A percentile compares a stretch with the other conserved stretches of the same genome.
These are phyloP conservation scores for Orchesellides sinensis DNA, from an alignment of 2,888 invertebrate species.

Conservation along the genomic window DNA sequence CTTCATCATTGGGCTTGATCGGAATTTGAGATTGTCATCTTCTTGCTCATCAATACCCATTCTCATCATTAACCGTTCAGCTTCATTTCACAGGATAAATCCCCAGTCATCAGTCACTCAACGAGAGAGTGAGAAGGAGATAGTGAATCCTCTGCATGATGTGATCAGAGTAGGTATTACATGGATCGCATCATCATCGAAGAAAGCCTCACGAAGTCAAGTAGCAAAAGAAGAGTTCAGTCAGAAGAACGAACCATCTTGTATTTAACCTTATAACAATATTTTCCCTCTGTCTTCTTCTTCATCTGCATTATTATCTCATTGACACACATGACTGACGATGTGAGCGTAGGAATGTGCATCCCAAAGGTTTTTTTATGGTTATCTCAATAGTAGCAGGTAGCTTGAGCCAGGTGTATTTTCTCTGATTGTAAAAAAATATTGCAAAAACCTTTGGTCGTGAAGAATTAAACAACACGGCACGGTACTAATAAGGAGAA, in stretches of 20 bases:
- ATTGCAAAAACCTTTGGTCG: slow-evolving; percentile 29
- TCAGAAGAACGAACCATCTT: slow-evolving; percentile 31
- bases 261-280: too few relatives aligned
- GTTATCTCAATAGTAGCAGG: neutral
- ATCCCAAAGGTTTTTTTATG: neutral
- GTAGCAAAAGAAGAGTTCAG: slow-evolving; percentile 49
- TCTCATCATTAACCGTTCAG: slow-evolving; percentile 59
- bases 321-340: slow-evolving; percentile 66
- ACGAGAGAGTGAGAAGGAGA: too few relatives aligned
- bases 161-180: too few relatives aligned
- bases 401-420: neutral
- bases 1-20: slow-evolving; percentile 44
- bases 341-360: slow-evolving; percentile 57
- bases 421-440: slow-evolving; percentile 16
- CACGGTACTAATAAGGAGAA: slow-evolving; percentile 60
- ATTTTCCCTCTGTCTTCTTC: slow-evolving; percentile 29
- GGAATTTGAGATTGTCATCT: slow-evolving; percentile 66
- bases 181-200: neutral
- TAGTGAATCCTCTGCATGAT: too few relatives aligned
- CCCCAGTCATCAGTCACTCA: slow-evolving; percentile 1
- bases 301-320: slow-evolving; percentile 55
- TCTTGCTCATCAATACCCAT: slow-evolving; percentile 49
- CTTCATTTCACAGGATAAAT: slow-evolving; percentile 49
- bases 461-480: slow-evolving; percentile 55
- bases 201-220: slow-evolving; percentile 13